Evolutionary conservation across 2,113 vertebrate species (phyloP).

Genomic region (Xenopus borealis): DNA sequence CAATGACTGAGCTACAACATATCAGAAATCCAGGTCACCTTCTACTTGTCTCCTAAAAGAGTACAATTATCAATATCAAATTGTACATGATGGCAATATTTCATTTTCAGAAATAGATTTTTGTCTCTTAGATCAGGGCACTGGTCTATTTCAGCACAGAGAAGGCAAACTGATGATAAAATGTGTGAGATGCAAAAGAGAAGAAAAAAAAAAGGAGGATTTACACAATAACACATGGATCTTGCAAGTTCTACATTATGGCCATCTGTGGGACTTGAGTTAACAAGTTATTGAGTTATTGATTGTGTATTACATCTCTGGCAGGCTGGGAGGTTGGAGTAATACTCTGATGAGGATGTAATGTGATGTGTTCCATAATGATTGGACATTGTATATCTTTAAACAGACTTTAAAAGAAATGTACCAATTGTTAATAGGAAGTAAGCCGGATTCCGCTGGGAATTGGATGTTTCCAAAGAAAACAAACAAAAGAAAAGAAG

Average conservation of each 20-base stretch:
- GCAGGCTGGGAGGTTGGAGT: conserved; percentile 28
- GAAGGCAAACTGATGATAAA: neutral
- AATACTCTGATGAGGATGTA: conserved; percentile 45
- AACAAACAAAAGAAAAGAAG: no score
- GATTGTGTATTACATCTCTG: conserved; percentile 46
- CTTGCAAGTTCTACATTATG: conserved; percentile 26
- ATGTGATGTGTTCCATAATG: conserved; percentile 44
- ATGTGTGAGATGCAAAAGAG: conserved; percentile 19
- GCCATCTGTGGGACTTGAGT: conserved; percentile 28
- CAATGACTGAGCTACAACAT: no score
- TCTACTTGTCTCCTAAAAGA: no score
- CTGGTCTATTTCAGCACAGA: no score
- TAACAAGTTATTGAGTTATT: conserved; percentile 48
- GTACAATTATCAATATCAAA: no score
- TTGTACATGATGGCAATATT: no score
- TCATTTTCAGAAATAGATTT: no score
- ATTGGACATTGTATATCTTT: conserved; percentile 44
- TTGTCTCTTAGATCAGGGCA: no score
- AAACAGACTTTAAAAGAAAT: conserved; percentile 38
- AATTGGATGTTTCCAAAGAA: neutral
- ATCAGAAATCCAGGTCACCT: no score
- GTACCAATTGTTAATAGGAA: conserved; percentile 27
- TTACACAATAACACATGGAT: conserved; percentile 5
- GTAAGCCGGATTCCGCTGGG: conserved; percentile 2
- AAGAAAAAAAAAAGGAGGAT: neutral